phyloP scores from a whole-genome alignment of 2,797 vertebrate genomes.

The Enteromius viviparus region DNA sequence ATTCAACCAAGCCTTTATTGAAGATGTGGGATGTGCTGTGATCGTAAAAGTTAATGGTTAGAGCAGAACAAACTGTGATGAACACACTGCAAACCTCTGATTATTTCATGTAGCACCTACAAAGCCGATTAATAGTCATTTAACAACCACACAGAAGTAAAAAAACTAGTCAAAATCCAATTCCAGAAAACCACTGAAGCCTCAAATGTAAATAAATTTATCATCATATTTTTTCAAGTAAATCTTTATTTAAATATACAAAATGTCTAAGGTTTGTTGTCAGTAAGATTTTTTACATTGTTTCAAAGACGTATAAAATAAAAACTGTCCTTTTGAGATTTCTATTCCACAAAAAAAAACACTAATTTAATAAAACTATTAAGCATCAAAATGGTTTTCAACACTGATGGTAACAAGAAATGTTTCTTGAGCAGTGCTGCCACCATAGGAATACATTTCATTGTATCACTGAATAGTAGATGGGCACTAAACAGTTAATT shows the following conservation, averaged over 20 bases:
- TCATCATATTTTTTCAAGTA: not conserved
- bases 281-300: not conserved
- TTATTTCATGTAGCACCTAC: constrained; percentile 1
- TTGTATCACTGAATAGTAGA: not conserved
- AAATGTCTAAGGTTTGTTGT: not conserved
- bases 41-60: constrained; percentile 23
- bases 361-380: not conserved
- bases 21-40: constrained; percentile 29
- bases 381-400: not conserved
- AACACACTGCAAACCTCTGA: constrained; percentile 4
- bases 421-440: not conserved
- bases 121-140: not conserved
- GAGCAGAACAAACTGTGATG: constrained; percentile 32
- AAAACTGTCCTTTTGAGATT: not conserved
- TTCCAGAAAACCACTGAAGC: not conserved
- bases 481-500: not conserved
- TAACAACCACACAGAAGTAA: not conserved
- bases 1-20: not conserved
- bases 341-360: not conserved
- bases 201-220: not conserved
- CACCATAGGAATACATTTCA: not conserved
- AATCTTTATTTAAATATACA: not conserved
- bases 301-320: not conserved
- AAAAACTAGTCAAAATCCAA: not conserved
- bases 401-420: not conserved